phyloP scores from a whole-genome alignment of 2,797 vertebrate species.

The Atherinosoma microstoma region DNA sequence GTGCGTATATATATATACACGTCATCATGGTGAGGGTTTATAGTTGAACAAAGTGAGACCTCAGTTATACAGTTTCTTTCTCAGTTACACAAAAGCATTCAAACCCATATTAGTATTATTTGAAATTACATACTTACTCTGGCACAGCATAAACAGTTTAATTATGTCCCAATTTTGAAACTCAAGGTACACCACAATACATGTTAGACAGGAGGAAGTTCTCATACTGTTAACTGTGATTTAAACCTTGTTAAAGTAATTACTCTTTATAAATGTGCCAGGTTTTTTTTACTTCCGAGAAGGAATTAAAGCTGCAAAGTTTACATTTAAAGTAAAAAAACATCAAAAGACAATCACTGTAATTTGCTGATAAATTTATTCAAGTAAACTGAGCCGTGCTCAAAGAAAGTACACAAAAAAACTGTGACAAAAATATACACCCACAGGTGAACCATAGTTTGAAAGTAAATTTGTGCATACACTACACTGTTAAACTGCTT shows the following conservation, averaged over 20 bases:
- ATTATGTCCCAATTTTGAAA: background rate
- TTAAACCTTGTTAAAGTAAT: background rate
- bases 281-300: background rate
- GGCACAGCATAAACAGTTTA: background rate
- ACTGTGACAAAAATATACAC: conserved; percentile 86
- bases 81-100: background rate
- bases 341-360: conserved; percentile 32
- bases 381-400: conserved; percentile 92
- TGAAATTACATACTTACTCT: background rate
- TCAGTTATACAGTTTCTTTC: background rate
- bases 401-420: conserved; percentile 85
- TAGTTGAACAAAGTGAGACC: background rate
- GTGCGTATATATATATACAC: no score
- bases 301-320: background rate
- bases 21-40: conserved; percentile 6
- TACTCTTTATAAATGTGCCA: background rate
- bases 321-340: background rate
- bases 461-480: conserved; percentile 77
- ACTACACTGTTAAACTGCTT: conserved; percentile 80
- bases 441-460: conserved; percentile 85
- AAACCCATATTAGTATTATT: background rate
- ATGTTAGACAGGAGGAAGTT: background rate
- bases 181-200: background rate
- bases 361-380: conserved; percentile 94
- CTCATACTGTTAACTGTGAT: no score